Evolutionary conservation across 2,888 invertebrate genomes (phyloP).

Genomic region (Micropterix aruncella): DNA sequence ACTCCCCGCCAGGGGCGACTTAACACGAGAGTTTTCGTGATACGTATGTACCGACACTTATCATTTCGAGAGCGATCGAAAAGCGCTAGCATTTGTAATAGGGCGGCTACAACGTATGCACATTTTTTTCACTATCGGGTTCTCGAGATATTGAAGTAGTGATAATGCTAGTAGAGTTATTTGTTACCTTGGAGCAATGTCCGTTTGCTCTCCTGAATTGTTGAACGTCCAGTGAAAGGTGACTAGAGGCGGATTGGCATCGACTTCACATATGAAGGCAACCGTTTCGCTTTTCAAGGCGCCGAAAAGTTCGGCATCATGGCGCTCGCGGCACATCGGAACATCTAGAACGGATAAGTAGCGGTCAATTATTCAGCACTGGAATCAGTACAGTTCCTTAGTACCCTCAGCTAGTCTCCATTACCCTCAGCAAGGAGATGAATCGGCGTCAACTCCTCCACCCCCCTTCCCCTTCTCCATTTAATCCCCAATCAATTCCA

Average conservation of each 20-base stretch:
- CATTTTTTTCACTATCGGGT: not conserved
- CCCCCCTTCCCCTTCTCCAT: too few species aligned
- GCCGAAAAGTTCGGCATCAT: constrained; percentile 65
- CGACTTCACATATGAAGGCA: constrained; percentile 70
- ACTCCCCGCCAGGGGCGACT: too few species aligned
- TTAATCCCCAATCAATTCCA: too few species aligned
- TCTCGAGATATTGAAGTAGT: too few species aligned
- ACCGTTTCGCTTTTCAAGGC: constrained; percentile 84
- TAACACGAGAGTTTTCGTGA: constrained; percentile 1
- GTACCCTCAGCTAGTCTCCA: too few species aligned
- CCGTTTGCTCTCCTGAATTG: constrained; percentile 75
- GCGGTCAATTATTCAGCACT: not conserved
- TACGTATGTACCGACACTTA: not conserved
- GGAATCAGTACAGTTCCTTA: too few species aligned
- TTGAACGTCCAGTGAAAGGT: constrained; percentile 90
- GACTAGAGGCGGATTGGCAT: constrained; percentile 75
- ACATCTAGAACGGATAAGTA: constrained; percentile 38
- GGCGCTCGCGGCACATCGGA: constrained; percentile 62
- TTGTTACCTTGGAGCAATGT: constrained; percentile 57
- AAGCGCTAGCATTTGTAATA: not conserved
- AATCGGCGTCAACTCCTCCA: too few species aligned
- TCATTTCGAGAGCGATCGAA: not conserved
- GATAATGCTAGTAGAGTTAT: too few species aligned
- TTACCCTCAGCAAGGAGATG: too few species aligned
- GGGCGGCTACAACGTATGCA: not conserved